Percentiles rank a stretch among this genome's conserved stretches.
These are phyloP conservation scores for Philotrypesis tridentata DNA, from an alignment of 1,140 invertebrate species.

Conservation along the genomic window DNA sequence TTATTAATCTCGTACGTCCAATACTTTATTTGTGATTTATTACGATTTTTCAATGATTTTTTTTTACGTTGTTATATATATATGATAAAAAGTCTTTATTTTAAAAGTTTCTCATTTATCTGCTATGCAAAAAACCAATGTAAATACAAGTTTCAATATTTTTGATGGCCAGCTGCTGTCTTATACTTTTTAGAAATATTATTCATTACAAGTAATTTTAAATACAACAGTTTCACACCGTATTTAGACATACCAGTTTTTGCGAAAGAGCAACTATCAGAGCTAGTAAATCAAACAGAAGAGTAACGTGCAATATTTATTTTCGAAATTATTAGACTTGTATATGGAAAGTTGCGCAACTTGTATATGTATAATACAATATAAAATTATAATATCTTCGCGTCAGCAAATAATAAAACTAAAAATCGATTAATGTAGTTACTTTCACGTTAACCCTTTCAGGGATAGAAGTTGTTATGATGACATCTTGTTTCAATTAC, in stretches of 20 bases:
- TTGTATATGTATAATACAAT: constrained; percentile 37
- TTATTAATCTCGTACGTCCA: not conserved
- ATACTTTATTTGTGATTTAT: not conserved
- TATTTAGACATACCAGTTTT: too few species aligned
- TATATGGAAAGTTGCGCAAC: constrained; percentile 12
- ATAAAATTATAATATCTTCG: constrained; percentile 4
- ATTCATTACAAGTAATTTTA: not conserved
- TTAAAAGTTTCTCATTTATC: not conserved
- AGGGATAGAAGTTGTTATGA: too few species aligned
- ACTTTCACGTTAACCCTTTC: too few species aligned
- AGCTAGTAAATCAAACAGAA: constrained; percentile 1
- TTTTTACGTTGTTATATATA: not conserved
- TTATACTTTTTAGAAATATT: not conserved
- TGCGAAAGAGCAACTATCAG: not conserved
- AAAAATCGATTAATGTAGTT: not conserved
- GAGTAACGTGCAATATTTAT: constrained; percentile 8
- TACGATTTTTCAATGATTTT: not conserved
- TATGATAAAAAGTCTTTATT: not conserved
- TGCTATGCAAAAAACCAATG: constrained; percentile 17
- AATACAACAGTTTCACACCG: not conserved
- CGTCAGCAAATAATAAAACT: not conserved
- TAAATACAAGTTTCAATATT: constrained; percentile 26
- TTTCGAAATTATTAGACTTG: not conserved
- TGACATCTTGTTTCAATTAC: too few species aligned
- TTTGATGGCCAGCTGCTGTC: constrained; percentile 1